Evolutionary conservation across 1,140 invertebrate species (phyloP), one percentile per base, ranked within the genome.

Genomic region (Aphidius ervi): DNA sequence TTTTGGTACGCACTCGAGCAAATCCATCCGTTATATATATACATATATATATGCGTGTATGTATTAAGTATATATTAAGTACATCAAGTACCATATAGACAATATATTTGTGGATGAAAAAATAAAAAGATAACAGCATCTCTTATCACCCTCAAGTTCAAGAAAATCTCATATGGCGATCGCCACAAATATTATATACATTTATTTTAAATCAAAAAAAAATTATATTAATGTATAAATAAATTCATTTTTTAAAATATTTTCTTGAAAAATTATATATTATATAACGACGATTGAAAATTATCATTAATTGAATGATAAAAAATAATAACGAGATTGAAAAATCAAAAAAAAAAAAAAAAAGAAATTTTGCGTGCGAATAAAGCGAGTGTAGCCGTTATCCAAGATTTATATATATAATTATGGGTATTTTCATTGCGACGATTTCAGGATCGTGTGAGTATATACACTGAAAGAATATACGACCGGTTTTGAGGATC

Each of bases 261-360:
- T 16, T 16, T 16, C 1, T 16, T 20, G 46, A 40, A 37, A 41
- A 9, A 52, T 43, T 59, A 55, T 9, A 42, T 37, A 31, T 31
- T 45, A 16, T 59, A 63, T 64, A 64, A 65, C 8, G 40, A 67
- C 64, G 64, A 67, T 67, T 63, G 63, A 67, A 61, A 56, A 61
- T 69, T 68, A 71, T 71, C 68, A 66, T 69, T 71, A 72, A 72
- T 72, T 71, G 66, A 65, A 67, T 62, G 68, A 68, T 69, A 72
- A 71, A 70, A 62, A 65, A 46, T 66, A 66, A 63, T 46, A 52
- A 59, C 48, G 47, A 59, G n/a, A 7, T 9, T 9, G 40, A 48
- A 40, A 16, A 40, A 23, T 37, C 37, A 58, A 23, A 63, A 45
- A 46, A 31, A 53, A 45, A 46, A 31, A 53, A 58, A 40, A 10